Conservation (phyloP, 2,888 invertebrate genomes). For the Idaea biselata region DNA sequence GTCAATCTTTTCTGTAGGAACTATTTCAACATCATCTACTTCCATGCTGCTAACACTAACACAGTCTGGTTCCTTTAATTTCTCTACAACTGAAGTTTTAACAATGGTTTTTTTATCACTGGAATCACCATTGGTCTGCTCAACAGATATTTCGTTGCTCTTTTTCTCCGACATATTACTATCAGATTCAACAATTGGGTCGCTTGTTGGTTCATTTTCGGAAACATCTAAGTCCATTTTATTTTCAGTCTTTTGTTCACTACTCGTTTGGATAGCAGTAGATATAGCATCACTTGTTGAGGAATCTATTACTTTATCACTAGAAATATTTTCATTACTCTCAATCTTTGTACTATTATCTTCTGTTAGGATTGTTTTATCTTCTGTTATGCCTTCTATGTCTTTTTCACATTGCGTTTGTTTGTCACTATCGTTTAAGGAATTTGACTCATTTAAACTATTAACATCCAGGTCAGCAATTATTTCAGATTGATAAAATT, state of each 20-base stretch:
- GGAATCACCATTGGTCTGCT: neutral
- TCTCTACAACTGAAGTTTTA: neutral
- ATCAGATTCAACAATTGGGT: neutral
- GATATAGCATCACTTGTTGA: neutral
- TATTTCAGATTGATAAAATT: neutral
- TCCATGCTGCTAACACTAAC: slow-evolving; percentile 14
- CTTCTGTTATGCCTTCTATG: slow-evolving; percentile 1
- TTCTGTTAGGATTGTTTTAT: neutral
- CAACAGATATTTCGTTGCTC: neutral
- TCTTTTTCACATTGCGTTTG: neutral
- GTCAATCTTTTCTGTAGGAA: slow-evolving; percentile 7
- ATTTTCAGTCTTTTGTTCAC: slow-evolving; percentile 2
- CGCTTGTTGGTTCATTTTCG: neutral
- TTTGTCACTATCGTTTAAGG: neutral
- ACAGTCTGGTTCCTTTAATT: slow-evolving; percentile 8
- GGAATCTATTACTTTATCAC: neutral
- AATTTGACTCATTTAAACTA: neutral
- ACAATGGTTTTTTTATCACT: neutral
- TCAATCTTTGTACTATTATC: neutral
- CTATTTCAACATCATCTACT: slow-evolving; percentile 19
- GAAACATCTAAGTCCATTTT: neutral
- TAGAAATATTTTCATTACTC: neutral
- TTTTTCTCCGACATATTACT: neutral
- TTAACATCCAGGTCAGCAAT: neutral
- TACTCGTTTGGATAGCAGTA: neutral